Percentiles rank a stretch among this genome's conserved stretches.
phyloP scores from a whole-genome alignment of 2,888 invertebrate species.

The Eupithecia subumbrata region DNA sequence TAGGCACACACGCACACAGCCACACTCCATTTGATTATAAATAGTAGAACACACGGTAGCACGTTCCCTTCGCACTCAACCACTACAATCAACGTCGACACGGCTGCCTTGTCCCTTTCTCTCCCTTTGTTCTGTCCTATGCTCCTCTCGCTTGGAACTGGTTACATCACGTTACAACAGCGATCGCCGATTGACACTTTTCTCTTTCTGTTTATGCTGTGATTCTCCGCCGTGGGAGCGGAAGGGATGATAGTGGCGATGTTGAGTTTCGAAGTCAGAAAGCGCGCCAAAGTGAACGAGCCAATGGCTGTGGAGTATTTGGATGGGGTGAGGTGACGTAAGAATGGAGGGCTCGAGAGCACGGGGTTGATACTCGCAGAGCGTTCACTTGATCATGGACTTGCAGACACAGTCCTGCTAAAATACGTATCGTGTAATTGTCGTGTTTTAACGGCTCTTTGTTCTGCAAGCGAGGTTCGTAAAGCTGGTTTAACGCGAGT shows the following conservation, averaged over 20 bases:
- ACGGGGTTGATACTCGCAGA: conserved; percentile 78
- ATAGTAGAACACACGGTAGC: conserved; percentile 84
- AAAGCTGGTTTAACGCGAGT: conserved; percentile 70
- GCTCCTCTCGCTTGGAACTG: conserved; percentile 63
- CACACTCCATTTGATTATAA: conserved; percentile 78
- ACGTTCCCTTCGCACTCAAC: conserved; percentile 81
- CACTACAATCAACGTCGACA: conserved; percentile 76
- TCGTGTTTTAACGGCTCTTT: conserved; percentile 76
- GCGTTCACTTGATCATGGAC: conserved; percentile 78
- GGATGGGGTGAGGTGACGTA: conserved; percentile 83
- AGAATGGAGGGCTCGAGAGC: conserved; percentile 65
- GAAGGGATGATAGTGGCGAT: conserved; percentile 55
- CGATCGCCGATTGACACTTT: conserved; percentile 54
- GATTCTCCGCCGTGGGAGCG: conserved; percentile 57
- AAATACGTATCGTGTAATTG: conserved; percentile 61
- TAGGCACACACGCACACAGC: conserved; percentile 74
- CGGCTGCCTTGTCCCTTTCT: conserved; percentile 61
- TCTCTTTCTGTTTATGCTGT: conserved; percentile 62
- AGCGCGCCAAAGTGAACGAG: conserved; percentile 79
- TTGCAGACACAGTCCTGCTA: conserved; percentile 68
- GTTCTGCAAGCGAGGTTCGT: conserved; percentile 65
- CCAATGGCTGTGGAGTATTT: conserved; percentile 63
- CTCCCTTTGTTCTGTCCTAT: conserved; percentile 48
- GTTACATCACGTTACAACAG: conserved; percentile 78
- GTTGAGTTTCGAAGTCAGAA: conserved; percentile 66